phyloP scores from a whole-genome alignment of 2,797 vertebrate species.

The Enteromius unitaeniatus region DNA sequence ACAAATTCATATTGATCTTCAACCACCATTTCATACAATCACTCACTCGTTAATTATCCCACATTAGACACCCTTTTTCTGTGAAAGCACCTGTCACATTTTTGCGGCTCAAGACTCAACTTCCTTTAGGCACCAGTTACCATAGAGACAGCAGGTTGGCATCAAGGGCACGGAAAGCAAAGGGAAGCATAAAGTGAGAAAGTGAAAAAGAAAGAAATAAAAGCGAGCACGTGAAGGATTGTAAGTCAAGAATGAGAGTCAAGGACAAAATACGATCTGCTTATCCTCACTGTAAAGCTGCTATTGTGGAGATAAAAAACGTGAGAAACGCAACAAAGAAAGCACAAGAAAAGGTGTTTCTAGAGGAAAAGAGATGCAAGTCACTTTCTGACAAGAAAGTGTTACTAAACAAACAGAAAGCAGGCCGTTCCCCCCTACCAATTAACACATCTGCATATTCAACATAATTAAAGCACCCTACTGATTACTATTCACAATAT shows the following conservation, averaged over 20 bases:
- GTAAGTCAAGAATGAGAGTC: slow-evolving; percentile 20
- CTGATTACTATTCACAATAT: slow-evolving; percentile 51
- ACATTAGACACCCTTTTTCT: slow-evolving; percentile 56
- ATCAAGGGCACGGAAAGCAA: slow-evolving; percentile 66
- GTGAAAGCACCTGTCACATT: slow-evolving; percentile 69
- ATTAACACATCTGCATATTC: slow-evolving; percentile 78
- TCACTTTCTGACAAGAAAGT: slow-evolving; percentile 30
- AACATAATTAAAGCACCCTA: slow-evolving; percentile 60
- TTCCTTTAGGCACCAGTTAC: slow-evolving; percentile 88
- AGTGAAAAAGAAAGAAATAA: not conserved
- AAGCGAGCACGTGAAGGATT: not conserved
- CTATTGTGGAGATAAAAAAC: not conserved
- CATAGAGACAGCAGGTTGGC: slow-evolving; percentile 88
- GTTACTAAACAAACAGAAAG: slow-evolving; percentile 53
- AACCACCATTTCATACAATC: slow-evolving; percentile 19
- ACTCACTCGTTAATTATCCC: slow-evolving; percentile 28
- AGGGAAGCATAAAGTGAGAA: slow-evolving; percentile 29
- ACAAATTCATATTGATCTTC: slow-evolving; percentile 23
- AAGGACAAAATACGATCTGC: slow-evolving; percentile 8
- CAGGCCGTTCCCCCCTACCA: slow-evolving; percentile 57
- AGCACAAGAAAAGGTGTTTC: not conserved
- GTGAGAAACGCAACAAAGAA: not conserved
- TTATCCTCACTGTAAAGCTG: not conserved
- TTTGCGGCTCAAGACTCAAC: slow-evolving; percentile 77
- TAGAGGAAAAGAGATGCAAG: not conserved